phyloP scores from a whole-genome alignment of 2,888 invertebrate genomes.

The Pantelozetes paolii region DNA sequence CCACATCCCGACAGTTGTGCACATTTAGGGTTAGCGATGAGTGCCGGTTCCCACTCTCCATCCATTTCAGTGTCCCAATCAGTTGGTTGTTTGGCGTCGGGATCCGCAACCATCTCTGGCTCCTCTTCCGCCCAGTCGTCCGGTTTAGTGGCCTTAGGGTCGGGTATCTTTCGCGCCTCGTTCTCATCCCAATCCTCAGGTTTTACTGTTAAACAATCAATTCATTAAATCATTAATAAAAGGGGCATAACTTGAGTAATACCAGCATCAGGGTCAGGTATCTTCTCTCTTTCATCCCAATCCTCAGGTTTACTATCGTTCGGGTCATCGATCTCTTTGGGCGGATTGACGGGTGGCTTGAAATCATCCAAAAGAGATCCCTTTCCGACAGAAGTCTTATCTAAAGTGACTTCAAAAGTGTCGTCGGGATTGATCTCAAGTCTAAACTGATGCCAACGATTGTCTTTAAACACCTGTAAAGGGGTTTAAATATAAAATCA shows the following conservation, averaged over 20 bases:
- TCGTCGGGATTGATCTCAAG: slow-evolving; percentile 74
- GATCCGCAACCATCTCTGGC: slow-evolving; percentile 74
- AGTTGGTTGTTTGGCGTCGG: slow-evolving; percentile 79
- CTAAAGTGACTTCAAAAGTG: slow-evolving; percentile 72
- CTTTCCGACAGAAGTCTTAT: slow-evolving; percentile 74
- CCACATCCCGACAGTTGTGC: slow-evolving; percentile 81
- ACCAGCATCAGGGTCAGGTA: slow-evolving; percentile 46
- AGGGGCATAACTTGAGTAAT: too few relatives aligned
- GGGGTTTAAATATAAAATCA: background rate
- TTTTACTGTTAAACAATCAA: slow-evolving; percentile 37
- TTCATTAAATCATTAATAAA: background rate
- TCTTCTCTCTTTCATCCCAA: slow-evolving; percentile 92
- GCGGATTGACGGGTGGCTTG: slow-evolving; percentile 89
- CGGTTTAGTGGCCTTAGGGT: slow-evolving; percentile 76
- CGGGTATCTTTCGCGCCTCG: slow-evolving; percentile 82
- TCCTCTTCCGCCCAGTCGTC: slow-evolving; percentile 91
- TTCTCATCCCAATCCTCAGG: slow-evolving; percentile 69
- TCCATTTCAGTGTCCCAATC: slow-evolving; percentile 93
- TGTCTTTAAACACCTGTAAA: slow-evolving; percentile 65
- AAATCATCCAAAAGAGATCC: slow-evolving; percentile 85
- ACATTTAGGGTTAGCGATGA: slow-evolving; percentile 84
- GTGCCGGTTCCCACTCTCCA: slow-evolving; percentile 95
- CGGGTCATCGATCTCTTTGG: slow-evolving; percentile 88
- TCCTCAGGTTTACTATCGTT: slow-evolving; percentile 73
- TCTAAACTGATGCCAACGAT: slow-evolving; percentile 81